Base-by-base conservation (phyloP, 1,140 invertebrate species). In the Aphis gossypii region DNA sequence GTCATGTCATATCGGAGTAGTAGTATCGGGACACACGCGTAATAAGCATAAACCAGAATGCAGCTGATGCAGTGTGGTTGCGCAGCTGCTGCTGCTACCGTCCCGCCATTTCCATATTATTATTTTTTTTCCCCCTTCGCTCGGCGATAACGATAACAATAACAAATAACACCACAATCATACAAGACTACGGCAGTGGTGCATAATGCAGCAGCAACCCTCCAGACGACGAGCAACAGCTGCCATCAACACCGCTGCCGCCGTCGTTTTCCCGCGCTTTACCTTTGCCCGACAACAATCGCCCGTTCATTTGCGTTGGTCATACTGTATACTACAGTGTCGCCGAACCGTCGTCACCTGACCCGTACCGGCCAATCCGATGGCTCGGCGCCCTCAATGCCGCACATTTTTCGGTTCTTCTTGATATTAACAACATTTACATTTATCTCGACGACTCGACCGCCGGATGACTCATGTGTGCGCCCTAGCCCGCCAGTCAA, bases 191-290 rank as follows among this genome's bases (percentile, higher is more conserved):
- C 41, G 38, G 41, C 2, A 3, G 23, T 14, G 48, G 25, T 86
- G 76, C 84, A 41, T 25, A 30, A 86, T 30, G 25, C 35, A 25
- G 38, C 44, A 30, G 23, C 38, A 86, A 4, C 87, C 35, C 38
- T 44, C 41, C 25, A 35, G 14, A 20, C 8, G 21, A 4, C 38
- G 5, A 46, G 88, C 35, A 23, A 54, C 51, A 30, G 51, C 88
- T 35, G 51, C 51, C 18, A 35, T n/a, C 46, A 38, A 14, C 48
- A 6, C n/a, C 48, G 8, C 44, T 14, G 38, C n/a, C 48, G 20
- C 46, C 30, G 41, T 5, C 35, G 35, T 89, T 90, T 90, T 90
- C 88, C 88, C 88, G 88, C 88, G 88, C 41, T 60, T 90, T 90
- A 14, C 41, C 88, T 54, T 25, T 25, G 4, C 9, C 0, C 18